Base-by-base conservation (phyloP, 2,797 vertebrate genomes). In the Oreochromis mossambicus region DNA sequence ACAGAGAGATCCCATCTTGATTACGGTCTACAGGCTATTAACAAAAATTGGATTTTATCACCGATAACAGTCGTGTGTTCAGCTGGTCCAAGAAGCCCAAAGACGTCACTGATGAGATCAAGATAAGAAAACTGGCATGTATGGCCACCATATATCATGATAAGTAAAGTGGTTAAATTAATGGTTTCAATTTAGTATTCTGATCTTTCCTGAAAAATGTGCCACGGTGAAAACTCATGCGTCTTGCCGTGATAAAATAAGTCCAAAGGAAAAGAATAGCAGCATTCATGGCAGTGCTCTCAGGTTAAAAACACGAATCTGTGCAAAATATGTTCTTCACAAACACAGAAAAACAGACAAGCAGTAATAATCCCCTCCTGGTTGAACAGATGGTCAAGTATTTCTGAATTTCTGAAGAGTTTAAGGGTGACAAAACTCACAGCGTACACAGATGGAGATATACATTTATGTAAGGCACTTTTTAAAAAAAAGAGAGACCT, bases 41-140 rank as follows among this genome's bases (percentile, higher is more conserved):
- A 66, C 83, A 90, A 90, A 95, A 92, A 95, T 91, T 92, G 87
- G 91, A 96, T 96, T 91, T 91, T 90, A 95, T 95, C 91, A 89
- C 75, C 43, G 91, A 94, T 93, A 91, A 83, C 52, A 24, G 78
- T 80, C 82, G 58, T 58, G 76, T 36, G 80, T 88, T 84, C 21
- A 43, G 86, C 79, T 52, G 34, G 83, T 82, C 73, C 63, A 82
- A 90, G 81, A 87, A 87, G 87, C 78, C 77, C 58, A 55, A 58
- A 82, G 51, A 88, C 29, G 54, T 82, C 80, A 83, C 83, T 82
- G 85, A 89, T 88, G 81, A 87, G 41, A 92, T 92, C 82, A 83
- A 43, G 84, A 87, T 48, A 86, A 77, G 68, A 26, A 77, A 83
- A 87, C 79, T 46, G 38, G 89, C 90, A 88, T 4, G 61, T 79